Base-by-base conservation (phyloP, 23 tunicate species). In the Phallusia fumigata region DNA sequence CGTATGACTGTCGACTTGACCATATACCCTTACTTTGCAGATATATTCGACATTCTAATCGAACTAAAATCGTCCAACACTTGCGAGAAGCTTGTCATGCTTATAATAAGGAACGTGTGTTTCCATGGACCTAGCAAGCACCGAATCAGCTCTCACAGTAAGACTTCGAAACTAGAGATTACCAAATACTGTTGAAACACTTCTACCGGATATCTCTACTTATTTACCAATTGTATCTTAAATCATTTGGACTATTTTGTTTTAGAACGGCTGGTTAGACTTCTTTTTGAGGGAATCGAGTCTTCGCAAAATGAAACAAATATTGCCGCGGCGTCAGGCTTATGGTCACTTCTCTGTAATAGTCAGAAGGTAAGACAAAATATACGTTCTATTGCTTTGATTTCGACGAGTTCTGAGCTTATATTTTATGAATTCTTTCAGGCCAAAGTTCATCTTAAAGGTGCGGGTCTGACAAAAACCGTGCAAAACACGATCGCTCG, bases 381-480 rank as follows among this genome's bases (percentile, higher is more conserved):
- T 40, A 40, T 3, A 40, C 5, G 10, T 5, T 40, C 47, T 40
- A 5, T 40, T 5, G 47, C 47, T 40, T 40, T 40, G 47, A 40
- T 10, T 10, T 40, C 8, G 47, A 5, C 47, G 47, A 10, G 47
- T 10, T 40, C 10, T 10, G 47, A 10, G 47, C 47, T 40, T 40
- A 40, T 40, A 40, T 10, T 40, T 40, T 40, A n/a, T n/a, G n/a
- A n/a, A n/a, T n/a, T 15, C 58, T 21, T 58, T 58, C 52, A 87
- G 91, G 89, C 97, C 32, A 93, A 93, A 78, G 97, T 93, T 11
- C 91, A 87, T 77, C 69, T 93, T 32, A 93, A 93, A 58, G 88
- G 79, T 2, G 89, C 97, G n/a, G 92, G 91, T 21, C 52, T 93
- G 35, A 44, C 83, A 8, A 53, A 72, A 19, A 78, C 76, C 28